Percentiles rank a stretch among this genome's conserved stretches.
phyloP scores from a whole-genome alignment of 2,113 vertebrate genomes.

The Pelvicachromis taeniatus region DNA sequence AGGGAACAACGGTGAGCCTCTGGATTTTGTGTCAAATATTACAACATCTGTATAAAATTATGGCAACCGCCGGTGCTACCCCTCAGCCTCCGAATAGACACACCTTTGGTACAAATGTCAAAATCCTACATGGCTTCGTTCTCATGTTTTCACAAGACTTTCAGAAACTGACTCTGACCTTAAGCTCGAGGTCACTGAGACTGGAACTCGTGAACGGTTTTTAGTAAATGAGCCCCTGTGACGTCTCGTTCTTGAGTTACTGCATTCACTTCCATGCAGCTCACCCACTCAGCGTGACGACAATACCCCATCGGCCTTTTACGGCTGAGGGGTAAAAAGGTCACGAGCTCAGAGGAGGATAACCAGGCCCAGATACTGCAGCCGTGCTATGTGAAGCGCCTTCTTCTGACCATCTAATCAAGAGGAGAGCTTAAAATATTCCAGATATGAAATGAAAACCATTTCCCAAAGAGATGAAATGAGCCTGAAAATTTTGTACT shows the following conservation, averaged over 20 bases:
- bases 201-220: rapidly evolving
- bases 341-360: background rate
- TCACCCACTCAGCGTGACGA: rapidly evolving
- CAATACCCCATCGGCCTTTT: background rate
- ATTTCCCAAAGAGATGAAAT: background rate
- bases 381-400: rapidly evolving
- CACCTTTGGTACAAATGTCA: background rate
- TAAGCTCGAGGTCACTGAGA: background rate
- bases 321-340: background rate
- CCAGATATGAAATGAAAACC: background rate
- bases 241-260: too few relatives aligned
- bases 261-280: background rate
- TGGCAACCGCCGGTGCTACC: background rate
- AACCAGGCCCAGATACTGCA: background rate
- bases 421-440: background rate
- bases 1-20: background rate
- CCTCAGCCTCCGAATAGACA: background rate
- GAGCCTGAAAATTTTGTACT: background rate
- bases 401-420: background rate
- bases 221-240: background rate
- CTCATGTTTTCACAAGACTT: rapidly evolving
- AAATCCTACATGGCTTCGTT: background rate
- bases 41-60: background rate
- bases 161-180: background rate
- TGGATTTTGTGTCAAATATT: background rate